These are phyloP conservation scores for Pelodiscus sinensis DNA, from an alignment of 2,113 vertebrate species.

Conservation along the genomic window DNA sequence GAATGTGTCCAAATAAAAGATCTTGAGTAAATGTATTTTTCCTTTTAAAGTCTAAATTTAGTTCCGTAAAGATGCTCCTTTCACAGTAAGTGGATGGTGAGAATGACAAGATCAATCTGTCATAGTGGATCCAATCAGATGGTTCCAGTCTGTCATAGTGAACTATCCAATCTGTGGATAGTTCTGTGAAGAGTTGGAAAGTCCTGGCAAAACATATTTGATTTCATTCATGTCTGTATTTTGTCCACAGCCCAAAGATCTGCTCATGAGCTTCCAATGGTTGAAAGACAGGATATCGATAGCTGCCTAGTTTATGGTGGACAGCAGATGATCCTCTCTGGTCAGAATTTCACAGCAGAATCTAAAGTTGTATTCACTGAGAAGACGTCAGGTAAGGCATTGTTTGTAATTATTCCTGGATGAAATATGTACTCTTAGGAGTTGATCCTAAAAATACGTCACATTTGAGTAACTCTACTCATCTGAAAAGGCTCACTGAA, in stretches of 20 bases:
- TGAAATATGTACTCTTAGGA: not conserved
- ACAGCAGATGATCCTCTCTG: conserved; percentile 97
- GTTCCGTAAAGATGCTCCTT: conserved; percentile 63
- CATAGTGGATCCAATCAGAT: too few species aligned
- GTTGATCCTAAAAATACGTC: not conserved
- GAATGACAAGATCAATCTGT: conserved; percentile 66
- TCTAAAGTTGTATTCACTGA: conserved; percentile 96
- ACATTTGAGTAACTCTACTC: not conserved
- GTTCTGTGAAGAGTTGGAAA: conserved; percentile 75
- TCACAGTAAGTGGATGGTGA: conserved; percentile 62
- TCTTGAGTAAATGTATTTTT: conserved; percentile 76
- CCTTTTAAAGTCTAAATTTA: conserved; percentile 74
- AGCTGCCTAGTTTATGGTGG: conserved; percentile 94
- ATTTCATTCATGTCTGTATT: conserved; percentile 71
- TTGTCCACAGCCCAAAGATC: conserved; percentile 91
- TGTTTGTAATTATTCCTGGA: not conserved
- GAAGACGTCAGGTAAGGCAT: conserved; percentile 90
- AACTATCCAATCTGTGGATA: conserved; percentile 31
- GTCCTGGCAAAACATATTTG: conserved; percentile 58
- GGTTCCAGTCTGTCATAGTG: too few species aligned
- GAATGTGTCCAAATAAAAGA: conserved; percentile 75
- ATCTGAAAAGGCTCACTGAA: not conserved
- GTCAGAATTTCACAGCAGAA: conserved; percentile 97
- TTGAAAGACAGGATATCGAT: conserved; percentile 95
- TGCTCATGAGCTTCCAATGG: conserved; percentile 97